A percentile compares a stretch with the other conserved stretches of the same genome.
Evolutionary conservation across 1,140 invertebrate genomes (phyloP).

Genomic region (Aethina tumida): DNA sequence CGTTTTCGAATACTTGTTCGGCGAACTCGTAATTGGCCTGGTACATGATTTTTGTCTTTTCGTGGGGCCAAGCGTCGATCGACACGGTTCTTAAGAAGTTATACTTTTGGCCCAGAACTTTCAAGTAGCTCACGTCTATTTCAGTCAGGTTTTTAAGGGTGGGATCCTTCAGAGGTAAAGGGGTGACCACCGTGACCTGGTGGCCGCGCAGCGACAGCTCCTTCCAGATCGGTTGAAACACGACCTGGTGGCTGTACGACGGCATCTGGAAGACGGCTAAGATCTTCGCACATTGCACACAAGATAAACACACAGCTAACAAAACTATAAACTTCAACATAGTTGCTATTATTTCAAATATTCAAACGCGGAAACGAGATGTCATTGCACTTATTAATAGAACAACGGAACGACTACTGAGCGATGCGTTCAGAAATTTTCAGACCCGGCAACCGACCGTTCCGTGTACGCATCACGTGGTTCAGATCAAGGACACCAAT

Average conservation of each 20-base stretch:
- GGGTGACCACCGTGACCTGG: conserved; percentile 11
- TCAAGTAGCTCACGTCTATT: conserved; percentile 7
- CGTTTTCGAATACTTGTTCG: conserved; percentile 15
- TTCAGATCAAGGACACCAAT: too few relatives aligned
- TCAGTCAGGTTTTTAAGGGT: conserved; percentile 8
- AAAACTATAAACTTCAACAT: too few relatives aligned
- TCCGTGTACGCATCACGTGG: too few relatives aligned
- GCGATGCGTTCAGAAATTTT: too few relatives aligned
- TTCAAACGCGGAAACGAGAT: too few relatives aligned
- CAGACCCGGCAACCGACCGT: too few relatives aligned
- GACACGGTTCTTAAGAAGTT: not conserved
- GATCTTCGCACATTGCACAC: conserved; percentile 13
- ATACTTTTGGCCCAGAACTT: not conserved
- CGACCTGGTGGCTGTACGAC: conserved; percentile 38
- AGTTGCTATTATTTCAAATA: too few relatives aligned
- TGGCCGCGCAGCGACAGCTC: conserved; percentile 15
- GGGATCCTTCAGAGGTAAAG: conserved; percentile 6
- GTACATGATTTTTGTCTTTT: not conserved
- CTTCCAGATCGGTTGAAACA: conserved; percentile 30
- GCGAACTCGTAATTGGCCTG: conserved; percentile 14
- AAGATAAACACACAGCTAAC: not conserved
- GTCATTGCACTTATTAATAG: too few relatives aligned
- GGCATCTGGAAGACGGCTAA: conserved; percentile 24
- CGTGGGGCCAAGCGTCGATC: not conserved
- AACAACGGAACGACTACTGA: too few relatives aligned